A percentile compares a stretch with the other conserved stretches of the same genome.
Evolutionary conservation across 2,888 invertebrate species (phyloP).

Genomic region (Apamea monoglypha): DNA sequence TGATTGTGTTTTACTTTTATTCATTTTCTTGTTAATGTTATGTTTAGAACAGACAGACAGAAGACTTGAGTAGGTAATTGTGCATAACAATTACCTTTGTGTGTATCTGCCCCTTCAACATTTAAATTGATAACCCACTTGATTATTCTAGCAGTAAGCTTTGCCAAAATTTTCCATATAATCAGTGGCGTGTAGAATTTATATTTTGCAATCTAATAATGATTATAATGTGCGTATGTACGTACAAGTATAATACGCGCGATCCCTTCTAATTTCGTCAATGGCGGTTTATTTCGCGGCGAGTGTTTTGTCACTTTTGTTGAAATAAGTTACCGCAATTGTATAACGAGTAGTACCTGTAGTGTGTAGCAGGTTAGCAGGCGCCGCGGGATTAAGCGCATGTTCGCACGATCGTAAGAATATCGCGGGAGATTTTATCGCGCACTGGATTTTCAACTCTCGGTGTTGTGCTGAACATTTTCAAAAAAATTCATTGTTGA

Average conservation of each 20-base stretch:
- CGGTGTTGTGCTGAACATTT: neutral
- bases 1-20: conserved; percentile 41
- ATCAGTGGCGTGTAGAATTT: conserved; percentile 33
- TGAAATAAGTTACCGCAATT: conserved; percentile 66
- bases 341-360: conserved; percentile 45
- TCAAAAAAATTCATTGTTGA: no score
- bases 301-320: conserved; percentile 66
- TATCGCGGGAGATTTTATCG: neutral
- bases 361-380: conserved; percentile 23
- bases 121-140: conserved; percentile 40
- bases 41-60: conserved; percentile 10
- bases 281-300: conserved; percentile 62
- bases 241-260: conserved; percentile 48
- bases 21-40: conserved; percentile 28
- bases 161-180: conserved; percentile 50
- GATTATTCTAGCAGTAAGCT: conserved; percentile 35
- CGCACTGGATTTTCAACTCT: neutral
- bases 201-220: conserved; percentile 63
- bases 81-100: conserved; percentile 25
- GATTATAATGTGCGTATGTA: conserved; percentile 46
- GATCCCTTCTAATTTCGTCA: conserved; percentile 70
- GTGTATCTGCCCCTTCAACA: conserved; percentile 17
- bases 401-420: neutral
- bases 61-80: conserved; percentile 25
- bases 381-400: neutral